Base-by-base conservation (phyloP, 2,113 vertebrate species). In the Ondatra zibethicus region DNA sequence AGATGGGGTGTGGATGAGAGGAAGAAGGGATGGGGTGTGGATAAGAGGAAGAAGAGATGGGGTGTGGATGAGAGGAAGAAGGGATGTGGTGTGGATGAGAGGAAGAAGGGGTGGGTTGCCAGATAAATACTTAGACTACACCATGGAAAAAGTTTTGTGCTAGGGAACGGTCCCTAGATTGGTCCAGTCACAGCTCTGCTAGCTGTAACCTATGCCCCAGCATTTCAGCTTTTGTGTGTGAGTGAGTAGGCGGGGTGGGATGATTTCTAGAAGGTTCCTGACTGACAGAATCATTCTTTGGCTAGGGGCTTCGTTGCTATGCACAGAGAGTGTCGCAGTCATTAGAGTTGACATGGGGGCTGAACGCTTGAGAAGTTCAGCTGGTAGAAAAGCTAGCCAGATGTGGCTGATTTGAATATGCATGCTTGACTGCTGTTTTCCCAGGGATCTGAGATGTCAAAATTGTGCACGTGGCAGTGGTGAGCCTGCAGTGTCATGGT, bases 331-430 rank as follows among this genome's bases (percentile, higher is more conserved):
- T 63, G 39, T 8, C 39, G 29, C 47, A 14, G 82, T n/a, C 86
- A 76, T 63, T 50, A 82, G 92, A 89, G 50, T 3, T 65, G 93
- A 39, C n/a, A 55, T 3, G 16, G 80, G 55, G 94, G 58, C 78
- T 73, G 96, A 81, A 80, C 31, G 7, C 66, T 81, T 50, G 52
- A 93, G 92, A 95, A 96, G 33, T 0, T 88, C 93, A 95, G 76
- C 36, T 42, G 27, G 92, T 52, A 72, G 14, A 89, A 95, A 96
- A 63, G 92, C 95, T 13, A 2, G 42, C 95, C 94, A 96, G 96
- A 95, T 93, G 94, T 81, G 61, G 63, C 8, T 1, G 76, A 50
- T 95, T 89, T 82, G 93, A 66, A 82, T 94, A 66, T 91, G 92
- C 84, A 39, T 78, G 52, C 31, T 19, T 31, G 84, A 42, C 77